phyloP scores from a whole-genome alignment of 1,140 invertebrate genomes.

The Pseudobourletiella spinata region DNA sequence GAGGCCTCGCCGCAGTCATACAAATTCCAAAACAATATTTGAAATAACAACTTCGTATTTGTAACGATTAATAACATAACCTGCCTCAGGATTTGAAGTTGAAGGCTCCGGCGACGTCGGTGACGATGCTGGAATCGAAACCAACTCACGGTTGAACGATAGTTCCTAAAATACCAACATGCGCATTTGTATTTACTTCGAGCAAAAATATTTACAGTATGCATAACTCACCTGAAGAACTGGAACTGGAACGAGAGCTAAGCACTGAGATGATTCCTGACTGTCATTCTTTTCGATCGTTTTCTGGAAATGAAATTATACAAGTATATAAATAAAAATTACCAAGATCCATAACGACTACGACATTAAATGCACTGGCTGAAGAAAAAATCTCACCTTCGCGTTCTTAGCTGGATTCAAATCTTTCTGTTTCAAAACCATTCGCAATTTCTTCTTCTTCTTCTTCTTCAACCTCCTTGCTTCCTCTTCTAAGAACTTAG shows the following conservation, averaged over 20 bases:
- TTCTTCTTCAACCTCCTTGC: not conserved
- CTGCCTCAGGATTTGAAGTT: too few relatives aligned
- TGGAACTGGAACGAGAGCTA: not conserved
- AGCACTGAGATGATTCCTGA: too few relatives aligned
- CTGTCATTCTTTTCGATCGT: too few relatives aligned
- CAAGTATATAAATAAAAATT: not conserved
- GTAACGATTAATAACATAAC: not conserved
- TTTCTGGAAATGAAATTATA: too few relatives aligned
- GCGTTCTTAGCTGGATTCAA: not conserved
- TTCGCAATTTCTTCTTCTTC: not conserved
- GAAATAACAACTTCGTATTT: not conserved
- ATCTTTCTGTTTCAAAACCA: not conserved
- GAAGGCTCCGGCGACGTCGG: too few relatives aligned
- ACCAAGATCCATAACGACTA: not conserved
- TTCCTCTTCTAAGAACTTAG: not conserved
- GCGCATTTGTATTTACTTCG: not conserved
- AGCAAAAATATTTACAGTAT: too few relatives aligned
- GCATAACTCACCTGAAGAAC: not conserved
- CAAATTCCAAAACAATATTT: too few relatives aligned
- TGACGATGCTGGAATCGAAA: too few relatives aligned
- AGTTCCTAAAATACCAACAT: not conserved
- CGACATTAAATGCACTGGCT: not conserved
- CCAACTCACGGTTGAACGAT: too few relatives aligned
- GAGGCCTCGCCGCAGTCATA: too few relatives aligned
- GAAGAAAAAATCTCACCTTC: not conserved